A percentile compares a stretch with the other conserved stretches of the same genome.
Evolutionary conservation across 2,113 vertebrate species (phyloP).

Genomic region (Halichoeres trimaculatus): DNA sequence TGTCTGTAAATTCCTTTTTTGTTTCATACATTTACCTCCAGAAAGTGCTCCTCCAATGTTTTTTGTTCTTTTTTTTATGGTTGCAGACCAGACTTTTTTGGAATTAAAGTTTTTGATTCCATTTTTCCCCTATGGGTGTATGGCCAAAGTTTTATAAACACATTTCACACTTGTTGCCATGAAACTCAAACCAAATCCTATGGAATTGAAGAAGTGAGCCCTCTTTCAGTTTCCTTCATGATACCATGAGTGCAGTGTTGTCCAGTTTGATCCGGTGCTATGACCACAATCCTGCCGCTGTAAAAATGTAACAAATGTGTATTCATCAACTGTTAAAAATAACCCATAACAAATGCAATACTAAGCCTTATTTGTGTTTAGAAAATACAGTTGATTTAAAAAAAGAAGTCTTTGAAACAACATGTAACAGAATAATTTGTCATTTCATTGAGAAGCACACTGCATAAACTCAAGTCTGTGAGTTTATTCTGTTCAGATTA

Average conservation of each 20-base stretch:
- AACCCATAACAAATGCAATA: no score
- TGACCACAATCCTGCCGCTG: not conserved
- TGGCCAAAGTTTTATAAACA: no score
- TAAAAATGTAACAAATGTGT: not conserved
- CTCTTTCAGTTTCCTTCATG: not conserved
- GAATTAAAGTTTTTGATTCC: not conserved
- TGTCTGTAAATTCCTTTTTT: conserved; percentile 56
- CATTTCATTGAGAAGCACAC: no score
- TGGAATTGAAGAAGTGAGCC: no score
- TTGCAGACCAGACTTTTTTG: conserved; percentile 25
- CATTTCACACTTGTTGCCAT: no score
- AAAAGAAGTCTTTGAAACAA: no score
- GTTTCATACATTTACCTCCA: conserved; percentile 63
- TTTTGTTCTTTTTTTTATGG: conserved; percentile 77
- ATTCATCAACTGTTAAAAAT: not conserved
- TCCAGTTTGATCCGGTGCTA: not conserved
- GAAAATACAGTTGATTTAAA: no score
- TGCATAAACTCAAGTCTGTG: no score
- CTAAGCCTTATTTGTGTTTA: no score
- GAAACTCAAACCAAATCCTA: no score
- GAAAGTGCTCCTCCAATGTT: conserved; percentile 76
- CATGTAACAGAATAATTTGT: no score
- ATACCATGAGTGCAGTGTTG: not conserved
- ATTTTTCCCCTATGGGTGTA: not conserved
- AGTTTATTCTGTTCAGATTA: no score